Conservation (phyloP, 2,888 invertebrate genomes). For the Sympetrum striolatum region DNA sequence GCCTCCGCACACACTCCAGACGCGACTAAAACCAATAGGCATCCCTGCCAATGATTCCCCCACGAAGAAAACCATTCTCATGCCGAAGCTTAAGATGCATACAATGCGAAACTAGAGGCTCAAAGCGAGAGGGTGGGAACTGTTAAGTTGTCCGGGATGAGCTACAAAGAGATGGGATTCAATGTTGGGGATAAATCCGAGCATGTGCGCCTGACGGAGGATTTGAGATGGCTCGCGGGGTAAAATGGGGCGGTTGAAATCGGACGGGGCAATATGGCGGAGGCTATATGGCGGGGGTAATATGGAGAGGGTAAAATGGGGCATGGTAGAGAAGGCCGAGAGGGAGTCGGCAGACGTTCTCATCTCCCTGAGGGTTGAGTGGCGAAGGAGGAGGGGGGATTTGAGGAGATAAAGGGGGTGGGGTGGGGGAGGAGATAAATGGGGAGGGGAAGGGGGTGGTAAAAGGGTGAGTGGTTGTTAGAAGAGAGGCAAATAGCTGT, state of each 20-base stretch:
- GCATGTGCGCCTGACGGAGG: conserved; percentile 20
- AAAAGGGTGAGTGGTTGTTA: neutral
- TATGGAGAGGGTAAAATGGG: neutral
- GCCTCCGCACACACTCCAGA: neutral
- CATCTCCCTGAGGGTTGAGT: neutral
- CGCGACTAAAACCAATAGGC: neutral
- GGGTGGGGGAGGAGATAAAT: neutral
- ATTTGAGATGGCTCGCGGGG: conserved; percentile 35
- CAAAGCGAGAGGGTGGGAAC: neutral
- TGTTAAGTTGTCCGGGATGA: neutral
- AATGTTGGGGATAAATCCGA: neutral
- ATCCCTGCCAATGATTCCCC: neutral
- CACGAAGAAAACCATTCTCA: neutral
- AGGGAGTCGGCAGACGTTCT: neutral
- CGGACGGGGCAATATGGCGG: neutral
- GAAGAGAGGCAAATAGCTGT: conserved; percentile 25
- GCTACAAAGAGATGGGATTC: neutral
- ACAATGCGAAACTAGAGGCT: neutral
- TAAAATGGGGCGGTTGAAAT: neutral
- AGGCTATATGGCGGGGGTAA: neutral
- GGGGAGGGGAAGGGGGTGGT: neutral
- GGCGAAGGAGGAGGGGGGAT: neutral
- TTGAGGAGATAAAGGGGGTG: neutral
- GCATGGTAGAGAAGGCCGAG: neutral
- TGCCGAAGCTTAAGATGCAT: neutral